Percentiles rank a stretch among this genome's conserved stretches.
phyloP scores from a whole-genome alignment of 2,888 invertebrate genomes.

The Cabera pusaria region DNA sequence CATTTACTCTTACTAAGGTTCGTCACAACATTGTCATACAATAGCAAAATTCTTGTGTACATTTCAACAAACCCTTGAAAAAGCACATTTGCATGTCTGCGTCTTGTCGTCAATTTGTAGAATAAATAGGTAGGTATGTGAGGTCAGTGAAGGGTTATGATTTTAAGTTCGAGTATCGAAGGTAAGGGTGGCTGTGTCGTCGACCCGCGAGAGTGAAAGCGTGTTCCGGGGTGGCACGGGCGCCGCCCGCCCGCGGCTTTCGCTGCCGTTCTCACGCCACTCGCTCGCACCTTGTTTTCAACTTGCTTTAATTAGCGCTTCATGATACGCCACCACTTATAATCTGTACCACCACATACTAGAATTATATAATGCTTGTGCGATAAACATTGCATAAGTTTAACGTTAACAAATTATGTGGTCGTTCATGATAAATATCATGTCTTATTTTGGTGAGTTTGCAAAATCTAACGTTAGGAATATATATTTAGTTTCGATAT shows the following conservation, averaged over 20 bases:
- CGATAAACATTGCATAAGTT: slow-evolving; percentile 1
- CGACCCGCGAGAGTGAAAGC: slow-evolving; percentile 81
- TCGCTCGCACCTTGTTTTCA: slow-evolving; percentile 57
- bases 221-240: slow-evolving; percentile 69
- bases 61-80: no score
- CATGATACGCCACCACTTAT: slow-evolving; percentile 21
- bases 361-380: slow-evolving; percentile 2
- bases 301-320: slow-evolving; percentile 56
- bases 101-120: no score
- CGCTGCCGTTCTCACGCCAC: slow-evolving; percentile 71
- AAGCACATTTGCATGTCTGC: no score
- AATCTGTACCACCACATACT: not conserved
- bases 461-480: no score
- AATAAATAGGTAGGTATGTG: no score
- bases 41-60: no score
- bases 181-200: slow-evolving; percentile 76
- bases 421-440: no score
- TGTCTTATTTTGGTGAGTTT: no score
- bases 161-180: slow-evolving; percentile 56
- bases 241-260: slow-evolving; percentile 72
- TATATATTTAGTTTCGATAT: no score
- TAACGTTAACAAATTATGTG: no score
- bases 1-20: slow-evolving; percentile 58
- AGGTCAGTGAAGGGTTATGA: slow-evolving; percentile 20
- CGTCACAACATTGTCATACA: no score